Evolutionary conservation across 2,113 vertebrate genomes (phyloP), one percentile per base, ranked within the genome.

Genomic region (Proteles cristata): DNA sequence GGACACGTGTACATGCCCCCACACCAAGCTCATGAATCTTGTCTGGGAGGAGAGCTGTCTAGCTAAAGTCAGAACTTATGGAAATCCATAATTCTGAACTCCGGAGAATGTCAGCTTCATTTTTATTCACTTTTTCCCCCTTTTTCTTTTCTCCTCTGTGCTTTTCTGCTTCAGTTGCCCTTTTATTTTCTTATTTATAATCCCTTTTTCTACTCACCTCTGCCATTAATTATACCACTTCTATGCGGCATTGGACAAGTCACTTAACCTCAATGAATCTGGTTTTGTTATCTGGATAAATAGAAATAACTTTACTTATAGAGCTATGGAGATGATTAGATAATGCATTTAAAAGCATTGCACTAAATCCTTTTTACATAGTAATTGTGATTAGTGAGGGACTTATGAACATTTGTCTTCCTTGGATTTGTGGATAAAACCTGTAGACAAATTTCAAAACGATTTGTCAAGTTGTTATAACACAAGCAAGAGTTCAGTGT

Each of bases 171-270:
- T 93, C 50, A 55, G 5, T 53, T 76, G 23, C 3, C 12, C 48
- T 92, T 93, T 84, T n/a, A 25, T 90, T 97, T 95, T 12, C 50
- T 77, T 82, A 86, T 90, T 95, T 53, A 28, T 71, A 89, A 84
- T 89, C 23, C 11, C 15, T 50, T 7, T 39, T 87, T 85, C 79
- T 65, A 33, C 35, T 93, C 39, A 76, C 35, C 14, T 88, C 71
- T 96, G 28, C n/a, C 16, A 48, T 69, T 90, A 87, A 33, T 73
- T 82, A 73, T 68, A 48, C 35, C 14, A 96, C 77, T 90, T 79
- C 53, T 76, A 50, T 66, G 31, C 74, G 25, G n/a, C 43, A 53
- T 45, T 87, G 84, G 45, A 11, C 45, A 95, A 94, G 23, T 85
- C 11, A 25, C 19, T 95, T 96, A 53, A 79, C 39, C 19, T 95